phyloP scores from a whole-genome alignment of 2,888 invertebrate genomes.

The Calameuta filiformis region DNA sequence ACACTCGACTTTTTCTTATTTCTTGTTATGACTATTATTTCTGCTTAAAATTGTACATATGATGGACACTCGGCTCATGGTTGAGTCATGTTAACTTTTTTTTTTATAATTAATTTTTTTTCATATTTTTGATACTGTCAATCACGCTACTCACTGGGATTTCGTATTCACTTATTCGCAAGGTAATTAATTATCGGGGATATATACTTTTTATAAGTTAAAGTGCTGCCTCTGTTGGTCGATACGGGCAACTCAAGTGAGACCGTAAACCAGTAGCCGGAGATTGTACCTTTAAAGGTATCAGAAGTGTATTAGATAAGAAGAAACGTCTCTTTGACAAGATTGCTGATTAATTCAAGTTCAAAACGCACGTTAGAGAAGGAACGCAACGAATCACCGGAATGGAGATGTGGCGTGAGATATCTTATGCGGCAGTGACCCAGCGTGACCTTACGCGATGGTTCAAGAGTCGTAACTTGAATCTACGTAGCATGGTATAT shows the following conservation, averaged over 20 bases:
- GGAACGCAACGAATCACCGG: conserved; percentile 6
- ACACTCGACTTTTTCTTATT: neutral
- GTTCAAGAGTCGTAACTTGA: conserved; percentile 26
- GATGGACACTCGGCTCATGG: neutral
- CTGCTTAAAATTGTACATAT: neutral
- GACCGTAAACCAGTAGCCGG: neutral
- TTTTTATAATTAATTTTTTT: too few species aligned
- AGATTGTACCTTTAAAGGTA: neutral
- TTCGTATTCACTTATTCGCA: neutral
- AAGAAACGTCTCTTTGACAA: neutral
- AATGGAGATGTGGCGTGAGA: conserved; percentile 36
- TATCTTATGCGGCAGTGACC: conserved; percentile 35
- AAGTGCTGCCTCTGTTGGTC: neutral
- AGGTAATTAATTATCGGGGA: neutral
- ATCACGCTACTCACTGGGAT: neutral
- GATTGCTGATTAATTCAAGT: neutral
- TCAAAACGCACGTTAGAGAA: neutral
- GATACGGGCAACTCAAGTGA: neutral
- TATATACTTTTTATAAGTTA: neutral
- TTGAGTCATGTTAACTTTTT: too few species aligned
- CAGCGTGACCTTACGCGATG: conserved; percentile 36
- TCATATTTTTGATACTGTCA: too few species aligned
- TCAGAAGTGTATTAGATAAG: neutral
- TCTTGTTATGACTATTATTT: neutral
- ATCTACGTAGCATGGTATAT: neutral